Evolutionary conservation across 2,113 vertebrate species (phyloP), one percentile per base, ranked within the genome.

Genomic region (Pholis gunnellus): DNA sequence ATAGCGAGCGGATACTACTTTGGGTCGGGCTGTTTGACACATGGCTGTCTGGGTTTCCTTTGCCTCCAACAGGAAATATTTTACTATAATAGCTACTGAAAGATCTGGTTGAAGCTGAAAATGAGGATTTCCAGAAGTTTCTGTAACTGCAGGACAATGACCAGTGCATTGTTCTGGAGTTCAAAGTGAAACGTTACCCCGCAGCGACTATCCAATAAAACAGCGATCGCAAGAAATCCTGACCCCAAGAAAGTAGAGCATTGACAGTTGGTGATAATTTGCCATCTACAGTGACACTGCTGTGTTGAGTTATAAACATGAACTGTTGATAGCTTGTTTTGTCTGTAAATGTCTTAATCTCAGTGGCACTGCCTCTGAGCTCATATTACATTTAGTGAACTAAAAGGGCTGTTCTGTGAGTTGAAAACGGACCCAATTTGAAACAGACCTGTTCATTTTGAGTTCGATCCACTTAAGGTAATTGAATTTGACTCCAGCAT

Each of bases 401-500:
- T 84, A 87, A 90, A 91, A 89, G 79, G 85, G 81, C 46, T 84
- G 87, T 93, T 92, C 88, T 87, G 87, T 88, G 81, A 90, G 81
- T 79, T 75, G 74, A 91, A 88, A 92, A 85, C 46, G 9, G 68
- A 83, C 78, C 81, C 88, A 87, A 91, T 90, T 81, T 89, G 89
- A 94, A 91, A 82, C 91, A 91, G 84, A 88, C 85, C 79, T 60
- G 17, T 81, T 91, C 73, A 78, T 92, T 89, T 87, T 76, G 75
- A 90, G 71, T 89, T 86, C 78, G 79, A 77, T 88, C 84, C 88
- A 87, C 88, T 92, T 93, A 76, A 78, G 48, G 75, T 94, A 94
- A 95, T 93, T 94, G 72, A 93, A 94, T 89, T 93, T 87, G 92
- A 92, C 86, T 93, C 73, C n/a, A 72, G 76, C 67, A 63, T 89